A percentile compares a stretch with the other conserved stretches of the same genome.
Conservation (phyloP, 2,888 invertebrate species). For the Synanthedon myopaeformis region DNA sequence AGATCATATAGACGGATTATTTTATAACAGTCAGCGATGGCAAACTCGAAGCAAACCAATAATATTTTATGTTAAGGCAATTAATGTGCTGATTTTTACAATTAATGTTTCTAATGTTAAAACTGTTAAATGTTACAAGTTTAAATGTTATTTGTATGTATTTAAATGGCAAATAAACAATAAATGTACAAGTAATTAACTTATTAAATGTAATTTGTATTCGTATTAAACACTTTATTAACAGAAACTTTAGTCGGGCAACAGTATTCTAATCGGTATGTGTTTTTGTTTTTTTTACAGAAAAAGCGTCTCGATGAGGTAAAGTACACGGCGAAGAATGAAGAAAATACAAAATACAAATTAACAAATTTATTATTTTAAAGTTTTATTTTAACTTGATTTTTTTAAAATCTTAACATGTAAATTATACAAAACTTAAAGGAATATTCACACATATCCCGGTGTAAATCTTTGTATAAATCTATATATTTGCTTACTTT, state of each 20-base stretch:
- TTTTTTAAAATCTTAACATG: no score
- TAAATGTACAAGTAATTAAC: not conserved
- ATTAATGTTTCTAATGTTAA: conserved; percentile 3
- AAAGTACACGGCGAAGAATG: conserved; percentile 29
- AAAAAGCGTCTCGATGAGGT: conserved; percentile 85
- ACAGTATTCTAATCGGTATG: conserved; percentile 24
- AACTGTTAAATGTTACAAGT: conserved; percentile 3
- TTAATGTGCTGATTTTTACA: conserved; percentile 3
- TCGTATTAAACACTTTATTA: not conserved
- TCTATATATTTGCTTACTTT: no score
- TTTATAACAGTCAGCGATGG: no score
- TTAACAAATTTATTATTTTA: no score
- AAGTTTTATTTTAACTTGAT: no score
- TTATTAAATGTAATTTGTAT: not conserved
- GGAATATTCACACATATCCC: no score
- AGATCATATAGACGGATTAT: no score
- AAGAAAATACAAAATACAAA: not conserved
- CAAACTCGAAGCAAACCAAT: no score
- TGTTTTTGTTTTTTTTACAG: conserved; percentile 72
- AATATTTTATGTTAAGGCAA: no score
- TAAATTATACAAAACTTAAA: no score
- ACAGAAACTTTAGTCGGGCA: conserved; percentile 9
- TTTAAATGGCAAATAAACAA: not conserved
- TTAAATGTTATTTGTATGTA: not conserved
- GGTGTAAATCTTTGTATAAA: no score